Evolutionary conservation across 2,113 vertebrate genomes (phyloP), one percentile per base, ranked within the genome.

Genomic region (Mellivora capensis): DNA sequence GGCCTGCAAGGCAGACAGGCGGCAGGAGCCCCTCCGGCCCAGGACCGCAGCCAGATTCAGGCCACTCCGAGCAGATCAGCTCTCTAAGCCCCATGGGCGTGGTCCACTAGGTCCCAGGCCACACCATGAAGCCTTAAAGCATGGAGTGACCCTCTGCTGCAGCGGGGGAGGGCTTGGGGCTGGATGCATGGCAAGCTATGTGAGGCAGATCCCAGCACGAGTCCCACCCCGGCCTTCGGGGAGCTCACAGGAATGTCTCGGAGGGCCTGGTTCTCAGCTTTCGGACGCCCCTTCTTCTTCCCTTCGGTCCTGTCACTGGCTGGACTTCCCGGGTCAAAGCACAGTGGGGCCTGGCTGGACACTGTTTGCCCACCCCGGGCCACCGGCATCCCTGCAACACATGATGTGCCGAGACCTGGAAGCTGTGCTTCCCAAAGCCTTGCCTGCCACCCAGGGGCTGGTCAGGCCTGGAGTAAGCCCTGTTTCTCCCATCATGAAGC

Each of bases 211-310:
- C 90, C 79, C 4, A 62, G 5, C 31, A 1, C 6, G 42, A 81
- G 57, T 71, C 96, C 94, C 86, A 69, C 59, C 93, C 83, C 39
- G 44, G 37, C 57, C 87, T 29, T 71, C 20, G 4, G 71, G 67
- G 69, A 97, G 95, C 99, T 99, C 99, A 99, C 99, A 1, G 99
- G 99, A 98, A 99, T 99, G 97, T 99, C 99, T 98, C 99, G 99
- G 95, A 99, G 99, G 0, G 99, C 99, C 97, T 99, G 99, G 98
- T 99, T 99, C 97, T 99, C 99, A 0, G 98, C 99, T 98, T 99
- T 99, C 39, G 99, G 99, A 92, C 99, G 99, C 97, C 99, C 99
- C 99, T 99, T 99, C 98, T 99, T 99, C 98, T 99, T 99, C 91
- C 99, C 99, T 98, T 99, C 99, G 0, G 98, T 98, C 98, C 98